A percentile compares a stretch with the other conserved stretches of the same genome.
Evolutionary conservation across 2,888 invertebrate species (phyloP).

Genomic region (Acanthoscelides obtectus): DNA sequence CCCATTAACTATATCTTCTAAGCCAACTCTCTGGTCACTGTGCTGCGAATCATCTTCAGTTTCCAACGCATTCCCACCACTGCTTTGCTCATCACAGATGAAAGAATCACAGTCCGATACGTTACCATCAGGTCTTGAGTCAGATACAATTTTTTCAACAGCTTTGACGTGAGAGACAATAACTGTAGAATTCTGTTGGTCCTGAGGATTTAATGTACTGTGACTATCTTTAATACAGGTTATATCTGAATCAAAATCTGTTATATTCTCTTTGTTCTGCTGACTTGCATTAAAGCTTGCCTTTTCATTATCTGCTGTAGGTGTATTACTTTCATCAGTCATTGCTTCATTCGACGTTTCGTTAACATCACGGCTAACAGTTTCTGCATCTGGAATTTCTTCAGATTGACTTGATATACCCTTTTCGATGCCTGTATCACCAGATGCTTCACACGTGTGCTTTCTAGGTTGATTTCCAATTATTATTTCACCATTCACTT

Average conservation of each 20-base stretch:
- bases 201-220: background rate
- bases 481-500: too few relatives aligned
- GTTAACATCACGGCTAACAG: background rate
- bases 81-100: background rate
- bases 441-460: too few relatives aligned
- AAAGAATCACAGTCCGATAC: background rate
- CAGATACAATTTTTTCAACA: background rate
- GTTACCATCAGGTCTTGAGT: background rate
- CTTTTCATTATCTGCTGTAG: background rate
- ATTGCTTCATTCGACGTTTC: background rate
- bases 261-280: background rate
- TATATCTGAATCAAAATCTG: background rate
- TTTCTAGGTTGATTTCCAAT: too few relatives aligned
- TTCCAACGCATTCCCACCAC: background rate
- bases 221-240: background rate
- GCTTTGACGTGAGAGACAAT: background rate
- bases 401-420: background rate
- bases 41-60: background rate
- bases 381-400: background rate
- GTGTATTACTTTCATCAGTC: background rate
- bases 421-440: background rate
- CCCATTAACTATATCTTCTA: background rate
- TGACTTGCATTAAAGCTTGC: background rate
- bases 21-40: background rate
- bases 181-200: background rate